Evolutionary conservation across 2,113 vertebrate species (phyloP).

Genomic region (Synchiropus splendidus): DNA sequence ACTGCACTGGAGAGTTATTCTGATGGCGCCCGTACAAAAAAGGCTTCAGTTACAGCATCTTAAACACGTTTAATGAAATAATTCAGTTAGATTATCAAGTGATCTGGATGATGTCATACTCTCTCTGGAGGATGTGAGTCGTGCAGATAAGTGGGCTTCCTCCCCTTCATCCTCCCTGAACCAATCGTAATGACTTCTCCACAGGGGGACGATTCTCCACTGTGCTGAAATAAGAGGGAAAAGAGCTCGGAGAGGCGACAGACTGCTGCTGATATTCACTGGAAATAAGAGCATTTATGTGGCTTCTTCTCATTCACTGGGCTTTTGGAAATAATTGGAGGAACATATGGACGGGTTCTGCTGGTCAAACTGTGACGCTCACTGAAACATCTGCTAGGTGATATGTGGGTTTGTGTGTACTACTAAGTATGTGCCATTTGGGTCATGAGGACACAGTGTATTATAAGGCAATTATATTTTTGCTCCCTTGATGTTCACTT

Average conservation of each 20-base stretch:
- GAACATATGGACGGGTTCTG: slow-evolving; percentile 29
- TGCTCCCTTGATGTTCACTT: too few species aligned
- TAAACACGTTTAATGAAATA: slow-evolving; percentile 5
- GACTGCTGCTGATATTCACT: slow-evolving; percentile 8
- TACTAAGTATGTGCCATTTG: too few species aligned
- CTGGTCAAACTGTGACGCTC: slow-evolving; percentile 19
- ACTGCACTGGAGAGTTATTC: too few species aligned
- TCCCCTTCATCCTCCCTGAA: slow-evolving; percentile 33
- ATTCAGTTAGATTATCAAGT: slow-evolving; percentile 8
- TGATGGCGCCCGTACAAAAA: slow-evolving; percentile 6
- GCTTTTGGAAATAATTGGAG: slow-evolving; percentile 35
- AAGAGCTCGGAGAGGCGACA: slow-evolving; percentile 21
- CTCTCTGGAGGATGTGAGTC: slow-evolving; percentile 15
- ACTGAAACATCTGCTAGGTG: slow-evolving; percentile 37
- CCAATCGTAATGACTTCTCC: slow-evolving; percentile 52
- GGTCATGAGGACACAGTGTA: too few species aligned
- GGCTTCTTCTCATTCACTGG: slow-evolving; percentile 26
- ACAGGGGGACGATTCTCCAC: slow-evolving; percentile 11
- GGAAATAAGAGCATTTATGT: slow-evolving; percentile 21
- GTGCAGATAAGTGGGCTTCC: slow-evolving; percentile 20
- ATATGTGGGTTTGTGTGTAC: too few species aligned
- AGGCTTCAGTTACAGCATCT: slow-evolving; percentile 20
- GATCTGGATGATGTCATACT: slow-evolving; percentile 9
- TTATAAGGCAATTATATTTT: too few species aligned
- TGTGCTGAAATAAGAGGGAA: slow-evolving; percentile 24